Base-by-base conservation (phyloP, 2,888 invertebrate species). In the Andricus quercusramuli region DNA sequence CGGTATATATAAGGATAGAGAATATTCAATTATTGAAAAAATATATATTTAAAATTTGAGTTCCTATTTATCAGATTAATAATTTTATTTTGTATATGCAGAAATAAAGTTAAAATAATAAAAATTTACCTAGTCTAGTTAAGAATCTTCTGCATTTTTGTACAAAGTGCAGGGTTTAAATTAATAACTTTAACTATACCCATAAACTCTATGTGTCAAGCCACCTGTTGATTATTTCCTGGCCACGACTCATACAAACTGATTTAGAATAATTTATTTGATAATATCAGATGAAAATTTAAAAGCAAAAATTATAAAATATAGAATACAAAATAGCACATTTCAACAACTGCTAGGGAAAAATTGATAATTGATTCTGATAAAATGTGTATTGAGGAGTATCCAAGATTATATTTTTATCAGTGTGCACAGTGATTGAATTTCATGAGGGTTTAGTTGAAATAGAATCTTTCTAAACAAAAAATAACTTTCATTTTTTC, bases 181-280 rank as follows among this genome's bases (percentile, higher is more conserved):
- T 56, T 56, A 56, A 9, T 56, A 56, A 56, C 56, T 56, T 11
- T 56, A 44, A 44, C 37, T 37, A 37, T 37, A 8, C 8, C 37
- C 15, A 44, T 56, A 11, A 56, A 56, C n/a, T 56, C n/a, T 17
- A 56, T 6, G 5, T 59, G 13, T n/a, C 8, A 22, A 59, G 59
- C 13, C 41, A 44, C 44, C 67, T 67, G 44, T 44, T 67, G 66
- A 32, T 32, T 67, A 3, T 67, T 67, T 67, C 41, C 37, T 67
- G 11, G 41, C 22, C 41, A 41, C n/a, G 9, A 11, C n/a, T 56
- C n/a, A 56, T 3, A 56, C 8, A 56, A 56, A 13, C n/a, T 56
- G 56, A 56, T n/a, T n/a, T n/a, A 8, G n/a, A n/a, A 9, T 8
- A 56, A 56, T n/a, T 56, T 9, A n/a, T 56, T 56, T 56, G 9